These are phyloP conservation scores for Ectemnius continuus DNA, from an alignment of 2,888 invertebrate genomes.

Conservation along the genomic window DNA sequence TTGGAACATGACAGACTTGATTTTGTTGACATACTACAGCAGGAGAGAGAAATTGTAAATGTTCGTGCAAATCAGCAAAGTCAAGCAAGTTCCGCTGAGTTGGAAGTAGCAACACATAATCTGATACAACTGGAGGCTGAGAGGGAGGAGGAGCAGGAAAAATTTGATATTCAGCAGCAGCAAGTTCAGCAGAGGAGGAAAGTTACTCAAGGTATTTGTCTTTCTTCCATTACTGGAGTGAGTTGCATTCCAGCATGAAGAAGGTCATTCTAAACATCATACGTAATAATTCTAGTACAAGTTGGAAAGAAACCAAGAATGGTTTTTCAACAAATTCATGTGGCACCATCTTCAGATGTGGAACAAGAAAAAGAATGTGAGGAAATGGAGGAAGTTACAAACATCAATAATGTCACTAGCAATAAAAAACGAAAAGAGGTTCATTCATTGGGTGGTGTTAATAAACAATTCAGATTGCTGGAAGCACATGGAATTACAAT, in stretches of 20 bases:
- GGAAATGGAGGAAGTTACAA: constrained; percentile 58
- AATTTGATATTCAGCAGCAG: constrained; percentile 65
- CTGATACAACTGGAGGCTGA: constrained; percentile 72
- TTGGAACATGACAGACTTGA: constrained; percentile 83
- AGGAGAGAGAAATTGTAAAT: constrained; percentile 71
- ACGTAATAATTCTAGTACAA: constrained; percentile 48
- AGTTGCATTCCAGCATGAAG: background rate
- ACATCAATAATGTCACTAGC: constrained; percentile 54
- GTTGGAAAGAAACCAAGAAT: constrained; percentile 69
- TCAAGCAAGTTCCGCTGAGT: constrained; percentile 67
- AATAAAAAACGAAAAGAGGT: constrained; percentile 68
- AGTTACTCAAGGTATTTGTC: constrained; percentile 58
- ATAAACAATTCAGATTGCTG: constrained; percentile 83
- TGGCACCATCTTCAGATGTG: constrained; percentile 64
- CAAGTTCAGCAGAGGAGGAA: constrained; percentile 65
- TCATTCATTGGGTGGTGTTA: constrained; percentile 64
- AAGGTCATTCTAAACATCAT: background rate
- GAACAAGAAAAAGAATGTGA: constrained; percentile 67
- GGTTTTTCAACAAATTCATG: constrained; percentile 72
- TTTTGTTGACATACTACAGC: constrained; percentile 81
- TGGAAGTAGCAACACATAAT: constrained; percentile 73
- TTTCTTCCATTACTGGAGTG: background rate
- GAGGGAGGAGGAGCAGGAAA: constrained; percentile 64
- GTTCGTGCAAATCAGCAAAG: constrained; percentile 64
- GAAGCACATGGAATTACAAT: constrained; percentile 93